A percentile compares a stretch with the other conserved stretches of the same genome.
phyloP scores from a whole-genome alignment of 2,113 vertebrate species.

The Passer montanus region DNA sequence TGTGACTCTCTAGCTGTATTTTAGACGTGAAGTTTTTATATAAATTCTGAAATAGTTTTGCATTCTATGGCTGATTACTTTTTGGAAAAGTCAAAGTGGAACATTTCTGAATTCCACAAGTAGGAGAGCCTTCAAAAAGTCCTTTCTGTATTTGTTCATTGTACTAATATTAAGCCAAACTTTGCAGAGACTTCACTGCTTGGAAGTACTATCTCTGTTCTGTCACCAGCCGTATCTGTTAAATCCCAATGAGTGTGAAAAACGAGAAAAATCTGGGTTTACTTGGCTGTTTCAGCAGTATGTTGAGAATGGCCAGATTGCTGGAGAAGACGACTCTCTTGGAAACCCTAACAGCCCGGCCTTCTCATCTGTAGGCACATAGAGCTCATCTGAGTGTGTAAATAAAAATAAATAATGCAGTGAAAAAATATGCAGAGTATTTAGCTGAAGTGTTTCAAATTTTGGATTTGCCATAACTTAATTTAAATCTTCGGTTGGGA shows the following conservation, averaged over 20 bases:
- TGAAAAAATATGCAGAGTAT: conserved; percentile 53
- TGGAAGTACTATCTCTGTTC: conserved; percentile 26
- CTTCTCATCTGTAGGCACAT: conserved; percentile 33
- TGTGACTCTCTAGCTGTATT: background rate
- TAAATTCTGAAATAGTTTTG: background rate
- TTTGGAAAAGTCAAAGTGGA: background rate
- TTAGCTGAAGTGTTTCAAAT: conserved; percentile 24
- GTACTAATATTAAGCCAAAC: background rate
- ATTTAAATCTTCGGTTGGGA: background rate
- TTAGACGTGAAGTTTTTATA: background rate
- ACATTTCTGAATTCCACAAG: background rate
- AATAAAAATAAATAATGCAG: conserved; percentile 64
- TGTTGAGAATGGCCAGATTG: conserved; percentile 52
- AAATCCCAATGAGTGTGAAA: conserved; percentile 33
- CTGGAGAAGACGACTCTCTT: conserved; percentile 13
- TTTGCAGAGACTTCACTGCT: background rate
- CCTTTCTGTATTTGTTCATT: background rate
- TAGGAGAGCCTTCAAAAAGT: background rate
- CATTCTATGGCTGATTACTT: background rate
- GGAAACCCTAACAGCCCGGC: background rate
- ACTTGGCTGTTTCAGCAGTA: conserved; percentile 7
- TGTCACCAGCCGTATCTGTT: conserved; percentile 56
- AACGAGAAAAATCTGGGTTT: conserved; percentile 22
- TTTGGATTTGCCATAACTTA: background rate
- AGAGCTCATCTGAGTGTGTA: conserved; percentile 31